These are phyloP conservation scores for Diprion similis DNA, from an alignment of 1,140 invertebrate genomes.

Conservation along the genomic window DNA sequence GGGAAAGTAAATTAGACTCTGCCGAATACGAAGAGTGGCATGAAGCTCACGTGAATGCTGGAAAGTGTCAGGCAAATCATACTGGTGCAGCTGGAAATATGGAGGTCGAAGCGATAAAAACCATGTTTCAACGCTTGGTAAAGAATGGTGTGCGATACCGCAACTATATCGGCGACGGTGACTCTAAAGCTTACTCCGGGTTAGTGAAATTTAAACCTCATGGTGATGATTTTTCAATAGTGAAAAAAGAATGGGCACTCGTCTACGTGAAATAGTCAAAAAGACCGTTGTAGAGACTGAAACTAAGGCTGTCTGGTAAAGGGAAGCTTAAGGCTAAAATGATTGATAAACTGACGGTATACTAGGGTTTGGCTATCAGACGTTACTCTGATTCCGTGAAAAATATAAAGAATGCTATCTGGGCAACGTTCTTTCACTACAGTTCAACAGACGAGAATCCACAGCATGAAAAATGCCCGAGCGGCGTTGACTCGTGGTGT, in stretches of 20 bases:
- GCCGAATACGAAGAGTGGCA: no score
- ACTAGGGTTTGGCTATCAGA: conserved; percentile 35
- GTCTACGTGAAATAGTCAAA: no score
- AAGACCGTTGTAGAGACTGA: no score
- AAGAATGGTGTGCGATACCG: no score
- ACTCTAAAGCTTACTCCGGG: conserved; percentile 10
- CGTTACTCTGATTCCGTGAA: conserved; percentile 20
- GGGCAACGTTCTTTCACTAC: conserved; percentile 28
- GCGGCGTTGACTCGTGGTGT: conserved; percentile 40
- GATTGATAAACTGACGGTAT: conserved; percentile 32
- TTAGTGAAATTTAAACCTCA: conserved; percentile 24
- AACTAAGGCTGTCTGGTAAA: conserved; percentile 26
- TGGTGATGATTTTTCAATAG: conserved; percentile 23
- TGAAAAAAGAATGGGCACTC: no score
- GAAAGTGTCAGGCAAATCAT: not conserved
- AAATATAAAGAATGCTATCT: conserved; percentile 29
- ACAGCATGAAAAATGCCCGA: conserved; percentile 32
- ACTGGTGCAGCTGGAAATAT: conserved; percentile 4
- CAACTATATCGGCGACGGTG: no score
- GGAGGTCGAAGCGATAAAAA: conserved; percentile 10
- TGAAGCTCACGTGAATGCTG: conserved; percentile 8
- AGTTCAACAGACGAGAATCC: conserved; percentile 22
- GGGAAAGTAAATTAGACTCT: not conserved
- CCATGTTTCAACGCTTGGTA: no score
- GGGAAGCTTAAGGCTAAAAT: conserved; percentile 28